These are phyloP conservation scores for Drosophila santomea DNA, from an alignment of 1,140 invertebrate genomes.

Conservation along the genomic window DNA sequence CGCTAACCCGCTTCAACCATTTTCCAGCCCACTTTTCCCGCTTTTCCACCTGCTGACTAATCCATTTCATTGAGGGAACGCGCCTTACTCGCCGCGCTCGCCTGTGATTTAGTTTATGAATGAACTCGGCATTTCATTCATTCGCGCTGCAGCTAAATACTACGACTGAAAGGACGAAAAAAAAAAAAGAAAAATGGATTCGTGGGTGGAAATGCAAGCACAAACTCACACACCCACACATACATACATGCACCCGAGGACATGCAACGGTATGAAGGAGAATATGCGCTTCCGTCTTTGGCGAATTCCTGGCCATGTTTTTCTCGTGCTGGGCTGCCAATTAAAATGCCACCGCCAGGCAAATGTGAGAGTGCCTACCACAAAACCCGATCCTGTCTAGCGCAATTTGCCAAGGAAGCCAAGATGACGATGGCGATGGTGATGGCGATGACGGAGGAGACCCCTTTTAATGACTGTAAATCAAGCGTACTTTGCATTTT, in stretches of 20 bases:
- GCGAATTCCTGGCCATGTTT: constrained; percentile 29
- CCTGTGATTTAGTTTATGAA: constrained; percentile 78
- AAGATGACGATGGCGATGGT: constrained; percentile 8
- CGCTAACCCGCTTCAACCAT: neutral
- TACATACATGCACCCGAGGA: constrained; percentile 18
- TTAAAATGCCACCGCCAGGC: constrained; percentile 81
- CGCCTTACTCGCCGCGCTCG: constrained; percentile 15
- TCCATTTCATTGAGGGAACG: constrained; percentile 76
- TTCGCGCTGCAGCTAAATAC: constrained; percentile 59
- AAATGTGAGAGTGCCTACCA: constrained; percentile 39
- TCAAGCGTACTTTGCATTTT: constrained; percentile 81
- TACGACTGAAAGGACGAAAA: constrained; percentile 44
- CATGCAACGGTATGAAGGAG: constrained; percentile 72
- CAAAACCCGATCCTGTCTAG: constrained; percentile 33
- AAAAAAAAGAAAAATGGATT: neutral
- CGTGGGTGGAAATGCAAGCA: neutral
- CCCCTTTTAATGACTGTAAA: constrained; percentile 77
- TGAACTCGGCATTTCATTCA: constrained; percentile 78
- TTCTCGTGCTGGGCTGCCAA: constrained; percentile 67
- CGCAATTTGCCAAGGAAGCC: constrained; percentile 40
- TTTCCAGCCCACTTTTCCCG: neutral
- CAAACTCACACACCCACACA: neutral
- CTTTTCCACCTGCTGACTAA: constrained; percentile 70
- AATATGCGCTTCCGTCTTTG: constrained; percentile 73
- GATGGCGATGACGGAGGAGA: neutral